These are phyloP conservation scores for Egretta garzetta DNA, from an alignment of 2,113 vertebrate species.

Conservation along the genomic window DNA sequence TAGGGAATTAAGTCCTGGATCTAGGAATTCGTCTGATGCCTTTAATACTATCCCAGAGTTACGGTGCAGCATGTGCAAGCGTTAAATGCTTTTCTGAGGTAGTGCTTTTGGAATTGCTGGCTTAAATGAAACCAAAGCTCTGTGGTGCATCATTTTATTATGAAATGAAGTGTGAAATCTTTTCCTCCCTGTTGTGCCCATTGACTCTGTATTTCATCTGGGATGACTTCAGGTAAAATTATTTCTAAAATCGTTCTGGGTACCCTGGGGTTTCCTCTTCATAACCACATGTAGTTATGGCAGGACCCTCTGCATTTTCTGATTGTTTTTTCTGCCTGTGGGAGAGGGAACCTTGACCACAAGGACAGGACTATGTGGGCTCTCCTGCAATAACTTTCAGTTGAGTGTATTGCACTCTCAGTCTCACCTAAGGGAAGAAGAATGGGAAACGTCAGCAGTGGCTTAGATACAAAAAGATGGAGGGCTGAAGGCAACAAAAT, in stretches of 20 bases:
- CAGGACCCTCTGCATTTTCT: not conserved
- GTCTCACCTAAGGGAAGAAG: not conserved
- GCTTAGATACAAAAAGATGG: not conserved
- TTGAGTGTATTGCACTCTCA: not conserved
- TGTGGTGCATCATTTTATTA: not conserved
- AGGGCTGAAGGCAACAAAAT: not conserved
- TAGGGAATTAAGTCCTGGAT: not conserved
- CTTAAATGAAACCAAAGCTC: not conserved
- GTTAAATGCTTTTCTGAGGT: not conserved
- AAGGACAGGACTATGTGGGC: not conserved
- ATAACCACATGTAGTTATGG: fast-evolving
- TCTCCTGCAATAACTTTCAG: not conserved
- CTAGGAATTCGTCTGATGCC: not conserved
- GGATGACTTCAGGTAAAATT: not conserved
- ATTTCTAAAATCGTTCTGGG: not conserved
- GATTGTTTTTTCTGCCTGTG: not conserved
- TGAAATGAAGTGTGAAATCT: not conserved
- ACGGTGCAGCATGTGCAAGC: not conserved
- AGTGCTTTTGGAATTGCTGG: not conserved
- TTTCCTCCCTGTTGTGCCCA: not conserved
- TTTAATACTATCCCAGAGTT: not conserved
- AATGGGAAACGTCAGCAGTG: not conserved
- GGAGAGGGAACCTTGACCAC: not conserved
- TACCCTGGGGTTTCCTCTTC: not conserved
- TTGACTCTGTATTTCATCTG: not conserved